Conservation (phyloP, 1,140 invertebrate species). For the Leptoteleia sp. region DNA sequence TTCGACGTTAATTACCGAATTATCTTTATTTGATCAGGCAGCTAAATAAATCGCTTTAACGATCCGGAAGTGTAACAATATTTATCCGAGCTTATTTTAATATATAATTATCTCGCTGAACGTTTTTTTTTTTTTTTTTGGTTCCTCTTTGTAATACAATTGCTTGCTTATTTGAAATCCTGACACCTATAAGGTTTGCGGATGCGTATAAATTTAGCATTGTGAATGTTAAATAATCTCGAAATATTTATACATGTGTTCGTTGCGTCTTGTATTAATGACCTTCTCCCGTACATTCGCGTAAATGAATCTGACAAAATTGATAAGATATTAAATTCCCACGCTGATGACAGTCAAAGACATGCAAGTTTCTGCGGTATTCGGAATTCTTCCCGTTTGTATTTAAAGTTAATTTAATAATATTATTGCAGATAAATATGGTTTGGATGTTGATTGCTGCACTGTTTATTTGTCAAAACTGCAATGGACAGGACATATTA, state of each 20-base stretch:
- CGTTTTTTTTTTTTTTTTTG: too few relatives aligned
- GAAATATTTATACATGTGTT: constrained; percentile 34
- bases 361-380: constrained; percentile 15
- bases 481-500: constrained; percentile 1
- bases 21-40: too few relatives aligned
- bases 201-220: not conserved
- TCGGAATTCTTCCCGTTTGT: not conserved
- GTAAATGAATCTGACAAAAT: constrained; percentile 18
- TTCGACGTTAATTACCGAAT: too few relatives aligned
- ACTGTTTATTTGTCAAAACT: not conserved
- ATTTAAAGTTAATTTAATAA: too few relatives aligned
- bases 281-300: constrained; percentile 26
- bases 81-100: too few relatives aligned
- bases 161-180: too few relatives aligned
- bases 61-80: too few relatives aligned
- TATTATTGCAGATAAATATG: too few relatives aligned
- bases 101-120: too few relatives aligned
- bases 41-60: too few relatives aligned
- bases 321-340: constrained; percentile 50
- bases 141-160: too few relatives aligned
- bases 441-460: constrained; percentile 1
- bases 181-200: too few relatives aligned
- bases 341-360: constrained; percentile 26
- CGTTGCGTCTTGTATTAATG: constrained; percentile 24
- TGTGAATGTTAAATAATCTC: constrained; percentile 8